Base-by-base conservation (phyloP, 2,888 invertebrate species). In the Sarcophaga carnaria region DNA sequence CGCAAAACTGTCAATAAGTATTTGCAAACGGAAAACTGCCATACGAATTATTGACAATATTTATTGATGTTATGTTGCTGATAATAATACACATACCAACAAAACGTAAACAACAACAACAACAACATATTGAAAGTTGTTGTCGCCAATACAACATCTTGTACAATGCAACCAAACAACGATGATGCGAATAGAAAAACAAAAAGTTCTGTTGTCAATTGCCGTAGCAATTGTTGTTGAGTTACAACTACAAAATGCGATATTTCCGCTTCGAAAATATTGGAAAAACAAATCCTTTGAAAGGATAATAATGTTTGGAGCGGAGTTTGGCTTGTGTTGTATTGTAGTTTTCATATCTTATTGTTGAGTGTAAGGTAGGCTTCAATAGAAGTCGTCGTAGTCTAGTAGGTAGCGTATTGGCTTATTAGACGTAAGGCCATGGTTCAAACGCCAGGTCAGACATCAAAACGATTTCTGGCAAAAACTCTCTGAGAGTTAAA, bases 31-130 rank as follows among this genome's bases (percentile, higher is more conserved):
- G 87, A 87, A 84, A 87, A 84, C 27, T 62, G 54, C 27, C 81
- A 63, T 79, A 69, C 79, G 87, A 81, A 82, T 79, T 84, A 81
- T 87, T 84, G 84, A 87, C 75, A 87, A 79, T 69, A 79, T 87
- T 79, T 84, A 75, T 84, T 84, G 78, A 84, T 59, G 37, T 17
- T 62, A 84, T 59, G 37, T 17, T 62, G n/a, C 54, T 54, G 54
- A 54, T 14, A 54, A 54, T 17, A 54, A 54, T 54, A 54, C 54
- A 54, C 12, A 12, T 67, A 67, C 37, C 63, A 66, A 71, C 17
- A 37, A 49, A 49, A 49, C 49, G 12, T 22, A 22, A 49, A 49
- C 10, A 49, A 12, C 2, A 11, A 49, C 3, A 54, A 54, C 12
- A 54, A 54, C 54, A 54, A 54, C 10, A 37, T 10, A 37, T 37